These are phyloP conservation scores for Bryconaethiops microstoma DNA, from an alignment of 2,797 vertebrate species.

Conservation along the genomic window DNA sequence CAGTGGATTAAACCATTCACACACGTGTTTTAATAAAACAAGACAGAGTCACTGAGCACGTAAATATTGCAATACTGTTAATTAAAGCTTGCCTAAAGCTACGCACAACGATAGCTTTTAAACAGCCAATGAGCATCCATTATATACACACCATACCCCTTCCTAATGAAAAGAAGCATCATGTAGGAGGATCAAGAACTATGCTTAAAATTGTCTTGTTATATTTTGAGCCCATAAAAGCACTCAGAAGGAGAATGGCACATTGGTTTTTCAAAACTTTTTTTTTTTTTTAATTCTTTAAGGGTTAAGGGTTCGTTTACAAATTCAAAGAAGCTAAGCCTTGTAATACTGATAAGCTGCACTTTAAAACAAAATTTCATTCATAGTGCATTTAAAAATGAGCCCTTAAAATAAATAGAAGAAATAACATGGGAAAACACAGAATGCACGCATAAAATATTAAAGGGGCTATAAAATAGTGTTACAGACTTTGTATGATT, in stretches of 20 bases:
- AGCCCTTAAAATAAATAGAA: constrained; percentile 2
- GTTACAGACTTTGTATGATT: constrained; percentile 16
- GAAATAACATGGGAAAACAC: constrained; percentile 9
- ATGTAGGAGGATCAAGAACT: neutral
- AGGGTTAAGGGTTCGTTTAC: constrained; percentile 1
- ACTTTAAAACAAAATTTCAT: neutral
- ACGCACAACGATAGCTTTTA: neutral
- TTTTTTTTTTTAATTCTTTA: neutral
- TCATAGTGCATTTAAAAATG: constrained; percentile 16
- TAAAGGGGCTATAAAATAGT: neutral
- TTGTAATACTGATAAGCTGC: neutral
- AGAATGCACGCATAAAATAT: constrained; percentile 1
- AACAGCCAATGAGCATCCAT: neutral
- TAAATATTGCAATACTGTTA: constrained; percentile 13
- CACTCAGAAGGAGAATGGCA: neutral
- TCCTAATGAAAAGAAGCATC: neutral
- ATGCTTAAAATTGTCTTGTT: neutral
- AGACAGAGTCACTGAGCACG: constrained; percentile 18
- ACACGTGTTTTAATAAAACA: constrained; percentile 31
- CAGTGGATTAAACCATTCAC: constrained; percentile 28
- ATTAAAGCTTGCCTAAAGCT: neutral
- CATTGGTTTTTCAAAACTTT: neutral
- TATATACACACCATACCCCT: neutral
- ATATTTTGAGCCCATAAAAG: neutral
- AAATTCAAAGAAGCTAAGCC: neutral